A percentile compares a stretch with the other conserved stretches of the same genome.
Conservation (phyloP, 2,797 vertebrate genomes). For the Sebastes dallii region DNA sequence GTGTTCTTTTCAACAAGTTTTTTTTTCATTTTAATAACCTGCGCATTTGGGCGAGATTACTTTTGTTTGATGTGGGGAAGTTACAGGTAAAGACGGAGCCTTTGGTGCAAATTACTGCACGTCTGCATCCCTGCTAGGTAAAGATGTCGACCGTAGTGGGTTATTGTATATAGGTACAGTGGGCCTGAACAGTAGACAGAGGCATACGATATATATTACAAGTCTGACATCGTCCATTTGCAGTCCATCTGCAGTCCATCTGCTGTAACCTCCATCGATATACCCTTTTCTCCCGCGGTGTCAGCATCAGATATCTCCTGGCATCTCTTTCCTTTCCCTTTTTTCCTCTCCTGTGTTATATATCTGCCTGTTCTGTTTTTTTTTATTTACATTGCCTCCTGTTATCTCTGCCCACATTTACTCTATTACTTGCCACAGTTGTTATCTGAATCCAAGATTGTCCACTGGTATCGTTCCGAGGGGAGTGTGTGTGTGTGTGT, state of each 20-base stretch:
- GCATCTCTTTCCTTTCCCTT: constrained; percentile 34
- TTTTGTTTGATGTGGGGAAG: constrained; percentile 28
- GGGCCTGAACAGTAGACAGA: background rate
- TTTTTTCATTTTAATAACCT: background rate
- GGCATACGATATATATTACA: constrained; percentile 6
- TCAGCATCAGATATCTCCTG: constrained; percentile 44
- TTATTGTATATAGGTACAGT: constrained; percentile 12
- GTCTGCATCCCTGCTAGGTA: background rate
- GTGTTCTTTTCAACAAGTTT: constrained; percentile 37
- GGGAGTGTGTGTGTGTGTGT: constrained; percentile 11
- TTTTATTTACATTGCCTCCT: constrained; percentile 54
- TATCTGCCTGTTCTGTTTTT: constrained; percentile 40
- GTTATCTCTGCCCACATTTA: constrained; percentile 53
- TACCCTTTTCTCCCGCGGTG: constrained; percentile 10
- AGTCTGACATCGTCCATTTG: constrained; percentile 40
- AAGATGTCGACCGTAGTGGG: constrained; percentile 8
- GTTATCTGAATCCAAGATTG: constrained; percentile 55
- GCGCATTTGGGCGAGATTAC: constrained; percentile 1
- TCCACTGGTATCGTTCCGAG: constrained; percentile 35
- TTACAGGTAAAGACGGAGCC: constrained; percentile 27
- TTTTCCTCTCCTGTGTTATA: constrained; percentile 34
- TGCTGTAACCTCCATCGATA: background rate
- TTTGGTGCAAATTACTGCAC: constrained; percentile 11
- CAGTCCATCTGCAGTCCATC: constrained; percentile 10
- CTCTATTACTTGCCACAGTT: constrained; percentile 47